These are phyloP conservation scores for Yponomeuta sedellus DNA, from an alignment of 2,888 invertebrate genomes.

Conservation along the genomic window DNA sequence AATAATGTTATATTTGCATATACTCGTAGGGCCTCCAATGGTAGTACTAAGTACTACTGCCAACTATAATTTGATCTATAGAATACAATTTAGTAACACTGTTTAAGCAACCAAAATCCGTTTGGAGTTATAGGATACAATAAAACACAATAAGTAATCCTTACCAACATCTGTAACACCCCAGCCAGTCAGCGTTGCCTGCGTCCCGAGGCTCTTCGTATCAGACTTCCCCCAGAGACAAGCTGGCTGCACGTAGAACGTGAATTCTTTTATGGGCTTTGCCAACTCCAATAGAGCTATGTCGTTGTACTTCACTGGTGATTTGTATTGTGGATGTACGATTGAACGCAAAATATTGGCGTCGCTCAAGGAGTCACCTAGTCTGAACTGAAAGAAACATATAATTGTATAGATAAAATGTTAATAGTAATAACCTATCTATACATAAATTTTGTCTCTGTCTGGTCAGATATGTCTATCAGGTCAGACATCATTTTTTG, in stretches of 20 bases:
- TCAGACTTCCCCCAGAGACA: slow-evolving; percentile 41
- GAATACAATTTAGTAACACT: too few species aligned
- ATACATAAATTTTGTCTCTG: too few species aligned
- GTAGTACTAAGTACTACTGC: too few species aligned
- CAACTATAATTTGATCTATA: too few species aligned
- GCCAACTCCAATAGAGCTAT: slow-evolving; percentile 33
- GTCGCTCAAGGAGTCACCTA: slow-evolving; percentile 27
- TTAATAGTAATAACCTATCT: too few species aligned
- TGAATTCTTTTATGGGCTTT: slow-evolving; percentile 30
- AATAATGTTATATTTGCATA: too few species aligned
- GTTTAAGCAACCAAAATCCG: neutral
- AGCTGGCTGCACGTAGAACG: slow-evolving; percentile 37
- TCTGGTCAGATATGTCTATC: too few species aligned
- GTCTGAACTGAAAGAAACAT: neutral
- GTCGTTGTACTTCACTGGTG: slow-evolving; percentile 40
- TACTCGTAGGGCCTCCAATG: too few species aligned
- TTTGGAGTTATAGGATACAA: too few species aligned
- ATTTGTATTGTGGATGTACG: slow-evolving; percentile 38
- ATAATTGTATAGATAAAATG: too few species aligned
- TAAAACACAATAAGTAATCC: slow-evolving; percentile 15
- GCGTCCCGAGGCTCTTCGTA: slow-evolving; percentile 25
- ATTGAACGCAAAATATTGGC: slow-evolving; percentile 37
- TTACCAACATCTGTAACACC: slow-evolving; percentile 44
- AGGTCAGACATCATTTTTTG: too few species aligned
- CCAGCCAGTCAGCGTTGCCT: slow-evolving; percentile 49